Percentiles rank a stretch among this genome's conserved stretches.
Conservation (phyloP, 2,113 vertebrate species). For the Callospermophilus lateralis region DNA sequence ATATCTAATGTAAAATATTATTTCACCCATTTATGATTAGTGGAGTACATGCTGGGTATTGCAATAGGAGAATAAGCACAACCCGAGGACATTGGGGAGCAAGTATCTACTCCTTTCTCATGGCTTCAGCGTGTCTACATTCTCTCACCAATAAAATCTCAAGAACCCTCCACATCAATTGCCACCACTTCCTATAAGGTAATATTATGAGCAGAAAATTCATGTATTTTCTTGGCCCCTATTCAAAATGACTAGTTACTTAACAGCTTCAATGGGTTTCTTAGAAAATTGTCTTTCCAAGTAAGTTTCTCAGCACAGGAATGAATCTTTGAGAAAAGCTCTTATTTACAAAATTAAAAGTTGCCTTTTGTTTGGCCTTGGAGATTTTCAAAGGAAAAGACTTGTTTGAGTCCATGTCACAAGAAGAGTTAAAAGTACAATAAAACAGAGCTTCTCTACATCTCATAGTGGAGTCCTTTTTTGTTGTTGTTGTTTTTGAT, state of each 20-base stretch:
- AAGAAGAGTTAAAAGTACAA: conserved; percentile 39
- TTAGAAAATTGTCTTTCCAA: conserved; percentile 13
- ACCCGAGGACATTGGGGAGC: background rate
- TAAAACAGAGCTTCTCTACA: background rate
- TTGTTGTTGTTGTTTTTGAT: no score
- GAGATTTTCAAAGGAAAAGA: conserved; percentile 30
- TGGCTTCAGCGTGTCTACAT: background rate
- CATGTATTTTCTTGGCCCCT: background rate
- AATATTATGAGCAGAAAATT: background rate
- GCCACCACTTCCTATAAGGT: background rate
- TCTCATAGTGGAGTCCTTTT: background rate
- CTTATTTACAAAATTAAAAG: conserved; percentile 45
- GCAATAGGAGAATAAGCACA: background rate
- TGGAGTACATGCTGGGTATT: background rate
- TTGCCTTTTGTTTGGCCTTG: conserved; percentile 43
- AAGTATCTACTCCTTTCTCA: background rate
- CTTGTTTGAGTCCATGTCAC: conserved; percentile 28
- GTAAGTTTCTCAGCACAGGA: background rate
- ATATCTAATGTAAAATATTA: background rate
- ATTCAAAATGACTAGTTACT: background rate
- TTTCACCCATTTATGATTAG: background rate
- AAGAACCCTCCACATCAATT: background rate
- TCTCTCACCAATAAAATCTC: background rate
- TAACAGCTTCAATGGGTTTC: background rate
- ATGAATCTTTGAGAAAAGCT: background rate